These are phyloP conservation scores for Sebastes alutus DNA, from an alignment of 2,797 vertebrate genomes.

Conservation along the genomic window DNA sequence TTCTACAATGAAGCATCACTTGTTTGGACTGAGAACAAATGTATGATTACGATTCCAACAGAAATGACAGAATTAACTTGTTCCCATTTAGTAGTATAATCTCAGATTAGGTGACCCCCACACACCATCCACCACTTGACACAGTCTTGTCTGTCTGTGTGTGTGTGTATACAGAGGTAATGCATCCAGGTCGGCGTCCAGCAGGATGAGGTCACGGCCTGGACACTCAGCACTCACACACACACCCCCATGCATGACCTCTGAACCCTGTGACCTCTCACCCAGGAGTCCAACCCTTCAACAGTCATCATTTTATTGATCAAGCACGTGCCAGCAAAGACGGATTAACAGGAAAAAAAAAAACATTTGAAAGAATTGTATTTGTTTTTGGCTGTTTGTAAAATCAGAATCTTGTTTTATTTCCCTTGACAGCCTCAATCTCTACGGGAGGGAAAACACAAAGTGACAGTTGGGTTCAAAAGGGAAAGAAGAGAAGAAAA, in stretches of 20 bases:
- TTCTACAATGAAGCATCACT: background rate
- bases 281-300: constrained; percentile 1
- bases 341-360: background rate
- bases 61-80: background rate
- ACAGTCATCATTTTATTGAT: constrained; percentile 47
- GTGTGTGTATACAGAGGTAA: background rate
- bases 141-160: background rate
- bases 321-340: constrained; percentile 28
- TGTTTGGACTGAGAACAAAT: background rate
- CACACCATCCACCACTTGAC: background rate
- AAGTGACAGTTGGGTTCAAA: constrained; percentile 5
- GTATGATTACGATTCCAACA: background rate
- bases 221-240: constrained; percentile 23
- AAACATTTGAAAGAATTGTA: background rate
- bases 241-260: constrained; percentile 41
- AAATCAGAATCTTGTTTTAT: constrained; percentile 3
- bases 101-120: background rate
- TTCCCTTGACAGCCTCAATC: constrained; percentile 7
- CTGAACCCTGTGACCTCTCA: constrained; percentile 50
- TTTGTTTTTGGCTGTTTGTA: background rate
- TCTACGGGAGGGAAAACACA: background rate
- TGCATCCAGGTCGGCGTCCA: constrained; percentile 29
- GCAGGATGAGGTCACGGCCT: constrained; percentile 50
- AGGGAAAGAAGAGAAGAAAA: background rate
- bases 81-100: background rate